Base-by-base conservation (phyloP, 2,888 invertebrate genomes). In the Rhingia rostrata region DNA sequence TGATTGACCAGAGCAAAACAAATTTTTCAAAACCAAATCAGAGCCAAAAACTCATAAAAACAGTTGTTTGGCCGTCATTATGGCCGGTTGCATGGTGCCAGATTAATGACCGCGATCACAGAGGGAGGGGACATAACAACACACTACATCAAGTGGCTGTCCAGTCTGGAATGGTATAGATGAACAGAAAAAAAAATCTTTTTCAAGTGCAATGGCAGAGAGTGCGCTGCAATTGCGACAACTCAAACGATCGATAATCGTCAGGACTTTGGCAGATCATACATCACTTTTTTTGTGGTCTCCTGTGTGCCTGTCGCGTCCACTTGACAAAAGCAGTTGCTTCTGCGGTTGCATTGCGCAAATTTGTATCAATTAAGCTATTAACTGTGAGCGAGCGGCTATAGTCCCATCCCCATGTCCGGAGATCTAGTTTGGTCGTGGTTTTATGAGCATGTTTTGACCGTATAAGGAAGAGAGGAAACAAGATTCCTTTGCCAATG, bases 361-460 rank as follows among this genome's bases (percentile, higher is more conserved):
- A 83, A 83, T 83, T 83, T 83, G 83, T 83, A 79, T 74, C 83
- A 83, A 83, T 83, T 83, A 83, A 83, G 83, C 83, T 83, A 83
- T 83, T 83, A 83, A 79, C 78, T 78, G 72, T 35, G 67, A 56
- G 74, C 64, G 35, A 32, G 39, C 49, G 45, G 64, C 60, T 54
- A 56, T 60, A 61, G 66, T 72, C 22, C 33, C 47, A 32, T 64
- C 66, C 22, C 33, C 47, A 32, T 64, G 66, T 72, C 60, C 39
- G 56, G 14, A 51, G 67, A 66, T 82, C 82, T 78, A 83, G 72
- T 83, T 82, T 56, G 43, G 14, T 58, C 22, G 49, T 54, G 53
- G 35, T 63, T 47, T 77, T 67, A 78, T 49, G 78, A 73, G 69
- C 73, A 73, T 67, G 63, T 79, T 64, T 37, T 69, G 79, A 39